Base-by-base conservation (phyloP, 1,140 invertebrate genomes). In the Drosophila ironensis region DNA sequence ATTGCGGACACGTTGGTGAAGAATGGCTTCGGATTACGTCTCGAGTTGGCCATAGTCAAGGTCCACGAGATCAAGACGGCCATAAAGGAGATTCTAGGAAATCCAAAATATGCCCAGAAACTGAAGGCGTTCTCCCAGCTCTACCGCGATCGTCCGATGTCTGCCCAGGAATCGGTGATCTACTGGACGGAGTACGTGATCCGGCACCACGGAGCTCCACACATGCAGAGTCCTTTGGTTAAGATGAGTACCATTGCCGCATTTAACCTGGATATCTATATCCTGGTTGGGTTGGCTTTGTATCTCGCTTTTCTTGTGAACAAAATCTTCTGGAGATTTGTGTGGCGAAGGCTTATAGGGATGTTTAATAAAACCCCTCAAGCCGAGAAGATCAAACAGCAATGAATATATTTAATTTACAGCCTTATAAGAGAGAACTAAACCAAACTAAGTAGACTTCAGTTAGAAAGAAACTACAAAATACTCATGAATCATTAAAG, bases 1-100 rank as follows among this genome's bases (percentile, higher is more conserved):
- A 94, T 93, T 71, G 89, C 92, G 4, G 86, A 91, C 0, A 90
- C 90, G 40, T 66, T 91, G 1, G 82, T 91, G 12, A 51, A 88
- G 7, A 81, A 84, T 2, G 92, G 92, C 0, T 91, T 91, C 46
- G 92, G 91, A 6, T 69, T 91, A 33, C 73, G 47, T 0, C 9
- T 93, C 20, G 74, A 90, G 14, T 72, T 89, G 25, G 40, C 80
- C 0, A 75, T 86, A 4, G 59, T 93, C 0, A 90, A 87, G 4
- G 73, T 87, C 20, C 61, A 90, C 16, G 44, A 40, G 1, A 77
- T 92, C 1, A 70, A 57, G 37, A 19, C 37, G 4, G 45, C 68
- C 40, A 59, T 89, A 4, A 24, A 67, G 0, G 86, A 89, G 17
- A 22, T 89, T 2, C 41, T 89, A 0, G 44, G 28, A 1, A 90